Evolutionary conservation across 2,797 vertebrate genomes (phyloP).

Genomic region (Hafferia zeledoni): DNA sequence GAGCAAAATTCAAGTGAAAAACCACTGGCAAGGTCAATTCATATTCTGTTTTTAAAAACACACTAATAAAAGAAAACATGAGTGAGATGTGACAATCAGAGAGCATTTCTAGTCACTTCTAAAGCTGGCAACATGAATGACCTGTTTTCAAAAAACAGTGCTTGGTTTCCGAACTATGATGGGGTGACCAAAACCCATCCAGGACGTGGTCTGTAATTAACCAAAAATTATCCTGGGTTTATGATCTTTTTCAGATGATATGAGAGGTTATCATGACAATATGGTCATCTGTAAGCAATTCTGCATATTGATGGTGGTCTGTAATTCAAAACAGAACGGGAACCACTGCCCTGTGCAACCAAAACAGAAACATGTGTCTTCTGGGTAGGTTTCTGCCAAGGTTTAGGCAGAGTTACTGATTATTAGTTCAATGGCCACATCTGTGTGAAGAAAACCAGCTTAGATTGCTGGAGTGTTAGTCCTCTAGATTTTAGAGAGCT

Average conservation of each 20-base stretch:
- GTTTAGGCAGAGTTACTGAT: background rate
- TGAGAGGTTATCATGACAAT: background rate
- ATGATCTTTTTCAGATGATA: constrained; percentile 14
- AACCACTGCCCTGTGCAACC: background rate
- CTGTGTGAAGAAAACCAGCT: background rate
- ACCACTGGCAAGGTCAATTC: background rate
- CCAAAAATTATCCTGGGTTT: background rate
- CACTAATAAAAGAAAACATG: background rate
- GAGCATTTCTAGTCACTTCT: background rate
- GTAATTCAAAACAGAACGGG: constrained; percentile 26
- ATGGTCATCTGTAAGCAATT: constrained; percentile 26
- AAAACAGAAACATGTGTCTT: constrained; percentile 48
- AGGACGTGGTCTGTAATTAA: background rate
- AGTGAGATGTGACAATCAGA: background rate
- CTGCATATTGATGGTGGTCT: constrained; percentile 26
- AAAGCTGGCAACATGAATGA: background rate
- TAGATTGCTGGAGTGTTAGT: background rate
- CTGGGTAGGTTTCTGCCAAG: constrained; percentile 14
- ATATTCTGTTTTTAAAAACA: background rate
- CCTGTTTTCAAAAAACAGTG: background rate
- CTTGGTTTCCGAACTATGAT: background rate
- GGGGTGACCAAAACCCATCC: background rate
- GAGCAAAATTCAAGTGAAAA: constrained; percentile 3
- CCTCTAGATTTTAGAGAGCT: background rate
- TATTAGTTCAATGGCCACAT: background rate